Percentiles rank a stretch among this genome's conserved stretches.
Evolutionary conservation across 2,888 invertebrate genomes (phyloP).

Genomic region (Tubiluchus corallicola): DNA sequence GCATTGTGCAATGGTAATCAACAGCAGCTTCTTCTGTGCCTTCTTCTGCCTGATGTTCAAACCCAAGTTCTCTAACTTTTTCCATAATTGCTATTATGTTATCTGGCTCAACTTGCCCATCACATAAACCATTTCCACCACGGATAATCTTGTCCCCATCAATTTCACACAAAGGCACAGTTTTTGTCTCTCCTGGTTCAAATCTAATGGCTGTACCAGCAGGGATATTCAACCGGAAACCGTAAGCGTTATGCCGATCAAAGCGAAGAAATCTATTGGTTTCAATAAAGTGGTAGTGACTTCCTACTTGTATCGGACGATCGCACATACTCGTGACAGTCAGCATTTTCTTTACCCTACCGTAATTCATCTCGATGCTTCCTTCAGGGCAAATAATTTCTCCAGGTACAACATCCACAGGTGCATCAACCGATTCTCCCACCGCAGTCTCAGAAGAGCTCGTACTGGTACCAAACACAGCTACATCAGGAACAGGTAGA

Average conservation of each 20-base stretch:
- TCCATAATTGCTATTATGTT: slow-evolving; percentile 16
- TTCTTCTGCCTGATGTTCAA: neutral
- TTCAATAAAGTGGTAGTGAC: slow-evolving; percentile 26
- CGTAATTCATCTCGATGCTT: slow-evolving; percentile 17
- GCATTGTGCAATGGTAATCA: slow-evolving; percentile 13
- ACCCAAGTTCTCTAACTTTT: slow-evolving; percentile 12
- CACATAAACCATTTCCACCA: slow-evolving; percentile 24
- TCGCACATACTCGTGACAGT: slow-evolving; percentile 23
- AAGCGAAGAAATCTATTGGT: slow-evolving; percentile 23
- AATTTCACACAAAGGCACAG: slow-evolving; percentile 22
- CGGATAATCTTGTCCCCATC: slow-evolving; percentile 23
- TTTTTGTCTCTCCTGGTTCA: slow-evolving; percentile 24
- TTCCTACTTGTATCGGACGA: slow-evolving; percentile 21
- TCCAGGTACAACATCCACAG: slow-evolving; percentile 13
- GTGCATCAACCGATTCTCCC: too few species aligned
- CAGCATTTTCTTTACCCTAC: slow-evolving; percentile 16
- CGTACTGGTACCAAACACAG: slow-evolving; percentile 14
- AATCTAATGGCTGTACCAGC: slow-evolving; percentile 25
- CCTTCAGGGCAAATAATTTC: slow-evolving; percentile 9
- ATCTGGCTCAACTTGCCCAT: slow-evolving; percentile 17
- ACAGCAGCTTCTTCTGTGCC: neutral
- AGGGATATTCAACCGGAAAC: slow-evolving; percentile 26
- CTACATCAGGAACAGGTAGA: slow-evolving; percentile 18
- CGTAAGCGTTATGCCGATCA: slow-evolving; percentile 23
- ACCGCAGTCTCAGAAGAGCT: too few species aligned